Evolutionary conservation across 2,797 vertebrate genomes (phyloP).

Genomic region (Miichthys miiuy): DNA sequence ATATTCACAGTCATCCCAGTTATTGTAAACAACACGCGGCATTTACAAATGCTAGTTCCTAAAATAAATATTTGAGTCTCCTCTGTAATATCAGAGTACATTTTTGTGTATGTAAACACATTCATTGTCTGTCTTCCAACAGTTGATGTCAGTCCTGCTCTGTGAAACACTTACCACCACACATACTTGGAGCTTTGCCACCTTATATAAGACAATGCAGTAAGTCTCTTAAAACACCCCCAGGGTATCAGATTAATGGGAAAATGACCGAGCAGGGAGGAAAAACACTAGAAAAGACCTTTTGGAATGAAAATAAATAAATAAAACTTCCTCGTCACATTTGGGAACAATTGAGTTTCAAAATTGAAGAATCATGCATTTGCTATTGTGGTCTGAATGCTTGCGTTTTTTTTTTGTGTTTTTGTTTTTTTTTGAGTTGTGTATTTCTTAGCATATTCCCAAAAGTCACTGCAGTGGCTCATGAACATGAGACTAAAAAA

Average conservation of each 20-base stretch:
- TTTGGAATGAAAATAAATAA: constrained; percentile 46
- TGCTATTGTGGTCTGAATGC: constrained; percentile 62
- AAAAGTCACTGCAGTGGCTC: constrained; percentile 64
- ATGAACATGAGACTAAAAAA: constrained; percentile 59
- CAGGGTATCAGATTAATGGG: constrained; percentile 18
- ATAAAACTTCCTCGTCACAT: constrained; percentile 53
- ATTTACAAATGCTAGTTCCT: constrained; percentile 39
- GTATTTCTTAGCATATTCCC: constrained; percentile 58
- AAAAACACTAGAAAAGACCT: constrained; percentile 16
- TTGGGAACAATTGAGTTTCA: constrained; percentile 66
- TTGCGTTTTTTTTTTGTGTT: constrained; percentile 62
- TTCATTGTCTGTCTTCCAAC: constrained; percentile 41
- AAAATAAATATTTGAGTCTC: constrained; percentile 62
- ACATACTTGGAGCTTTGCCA: constrained; percentile 52
- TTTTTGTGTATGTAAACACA: constrained; percentile 53
- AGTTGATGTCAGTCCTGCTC: constrained; percentile 44
- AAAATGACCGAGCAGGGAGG: constrained; percentile 32
- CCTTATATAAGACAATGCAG: constrained; percentile 37
- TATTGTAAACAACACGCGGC: constrained; percentile 47
- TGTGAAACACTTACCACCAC: constrained; percentile 42
- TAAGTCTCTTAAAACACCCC: constrained; percentile 16
- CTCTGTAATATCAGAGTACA: constrained; percentile 35
- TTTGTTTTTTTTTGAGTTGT: constrained; percentile 63
- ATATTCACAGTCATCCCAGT: constrained; percentile 36
- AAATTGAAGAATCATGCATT: constrained; percentile 52